These are phyloP conservation scores for Blera fallax DNA, from an alignment of 2,888 invertebrate species.

Conservation along the genomic window DNA sequence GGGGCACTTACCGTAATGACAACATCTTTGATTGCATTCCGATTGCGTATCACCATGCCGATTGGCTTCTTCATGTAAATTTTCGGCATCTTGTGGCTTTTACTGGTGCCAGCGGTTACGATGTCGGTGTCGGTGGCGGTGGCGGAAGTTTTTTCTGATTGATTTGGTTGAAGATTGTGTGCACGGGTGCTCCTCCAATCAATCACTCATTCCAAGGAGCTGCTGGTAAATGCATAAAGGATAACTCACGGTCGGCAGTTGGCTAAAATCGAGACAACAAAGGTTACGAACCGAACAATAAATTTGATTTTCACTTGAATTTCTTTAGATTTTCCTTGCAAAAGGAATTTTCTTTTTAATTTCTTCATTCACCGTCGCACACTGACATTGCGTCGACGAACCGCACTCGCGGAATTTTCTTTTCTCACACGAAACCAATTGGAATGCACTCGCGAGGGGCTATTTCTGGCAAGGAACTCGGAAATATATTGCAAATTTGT, in stretches of 20 bases:
- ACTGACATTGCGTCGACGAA: constrained; percentile 59
- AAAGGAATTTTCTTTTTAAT: constrained; percentile 37
- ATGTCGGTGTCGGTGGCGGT: too few relatives aligned
- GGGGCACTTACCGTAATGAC: constrained; percentile 87
- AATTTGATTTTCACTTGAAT: constrained; percentile 20
- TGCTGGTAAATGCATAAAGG: constrained; percentile 50
- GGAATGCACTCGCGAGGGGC: not conserved
- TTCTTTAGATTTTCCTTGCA: constrained; percentile 10
- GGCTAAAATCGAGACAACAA: not conserved
- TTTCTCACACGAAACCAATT: not conserved
- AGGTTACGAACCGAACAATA: not conserved
- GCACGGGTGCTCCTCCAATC: constrained; percentile 59
- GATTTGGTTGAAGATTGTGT: constrained; percentile 24
- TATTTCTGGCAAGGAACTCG: not conserved
- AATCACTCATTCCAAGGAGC: constrained; percentile 35
- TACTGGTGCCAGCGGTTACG: too few relatives aligned
- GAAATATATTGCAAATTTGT: not conserved
- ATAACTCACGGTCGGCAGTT: not conserved
- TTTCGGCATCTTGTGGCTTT: constrained; percentile 79
- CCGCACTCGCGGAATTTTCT: constrained; percentile 56
- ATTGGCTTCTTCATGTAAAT: constrained; percentile 86
- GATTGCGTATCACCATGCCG: constrained; percentile 93
- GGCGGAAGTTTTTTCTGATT: not conserved
- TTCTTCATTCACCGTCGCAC: constrained; percentile 60
- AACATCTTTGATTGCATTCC: constrained; percentile 94